Evolutionary conservation across 2,113 vertebrate species (phyloP), one percentile per base, ranked within the genome.

Genomic region (Erpornis zantholeuca): DNA sequence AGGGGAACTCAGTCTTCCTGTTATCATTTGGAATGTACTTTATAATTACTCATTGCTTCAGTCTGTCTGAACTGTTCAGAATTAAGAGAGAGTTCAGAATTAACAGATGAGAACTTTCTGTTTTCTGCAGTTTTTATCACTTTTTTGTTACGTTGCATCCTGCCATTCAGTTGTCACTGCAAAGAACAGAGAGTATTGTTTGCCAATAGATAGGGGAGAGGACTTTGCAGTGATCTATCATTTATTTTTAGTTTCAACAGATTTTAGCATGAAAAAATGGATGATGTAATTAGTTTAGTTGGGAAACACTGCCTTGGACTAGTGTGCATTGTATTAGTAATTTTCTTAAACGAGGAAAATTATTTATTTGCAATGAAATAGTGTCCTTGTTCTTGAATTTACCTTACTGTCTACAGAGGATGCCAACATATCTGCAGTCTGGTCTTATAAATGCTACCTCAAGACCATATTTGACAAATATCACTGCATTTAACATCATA

Each of bases 61-160:
- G 15, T 38, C 28, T 56, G 31, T 64, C 35, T 54, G 47, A 78
- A 40, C 31, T 12, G 17, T 45, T 76, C 49, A 69, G 24, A 76
- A 68, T 31, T 40, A 66, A 82, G 47, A 61, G 61, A 24, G 53
- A 28, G 68, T 47, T 80, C 31, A 72, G 69, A 71, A 94, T 79
- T 75, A 92, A 78, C 29, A 76, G 53, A 68, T 2, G 0, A 61
- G 81, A 96, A 95, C 49, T 65, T 88, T 73, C 73, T 3, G 1
- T 42, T 63, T 93, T 94, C 82, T 64, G 23, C 15, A 63, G 20
- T 50, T 90, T 94, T 87, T 38, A 44, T 68, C 7, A 60, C 50
- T 61, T 75, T 75, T 84, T 93, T 85, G 82, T 93, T 89, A 42
- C 21, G 27, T 72, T 90, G n/a, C 61, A 84, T 90, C 82, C 85